phyloP scores from a whole-genome alignment of 2,888 invertebrate species.

The Steinernema scapterisci region DNA sequence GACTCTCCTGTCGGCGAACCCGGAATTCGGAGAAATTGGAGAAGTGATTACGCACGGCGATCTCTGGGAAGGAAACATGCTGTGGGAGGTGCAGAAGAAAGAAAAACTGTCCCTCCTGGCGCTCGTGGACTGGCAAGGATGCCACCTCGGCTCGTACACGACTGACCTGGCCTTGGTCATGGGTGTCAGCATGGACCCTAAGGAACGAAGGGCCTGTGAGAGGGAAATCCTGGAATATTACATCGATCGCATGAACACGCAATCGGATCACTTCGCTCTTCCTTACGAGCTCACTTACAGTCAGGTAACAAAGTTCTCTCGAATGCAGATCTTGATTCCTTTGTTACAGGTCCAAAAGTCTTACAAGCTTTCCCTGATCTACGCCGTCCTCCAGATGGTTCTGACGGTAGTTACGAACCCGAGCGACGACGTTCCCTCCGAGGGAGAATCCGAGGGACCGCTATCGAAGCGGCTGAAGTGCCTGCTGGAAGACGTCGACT shows the following conservation, averaged over 20 bases:
- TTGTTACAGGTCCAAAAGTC: conserved; percentile 28
- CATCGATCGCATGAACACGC: background rate
- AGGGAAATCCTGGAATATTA: conserved; percentile 26
- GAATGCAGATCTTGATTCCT: too few relatives aligned
- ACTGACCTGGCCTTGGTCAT: conserved; percentile 36
- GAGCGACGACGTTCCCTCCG: conserved; percentile 27
- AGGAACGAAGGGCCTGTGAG: conserved; percentile 31
- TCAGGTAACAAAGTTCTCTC: too few relatives aligned
- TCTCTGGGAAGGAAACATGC: conserved; percentile 31
- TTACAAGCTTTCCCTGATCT: conserved; percentile 34
- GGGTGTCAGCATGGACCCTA: conserved; percentile 32
- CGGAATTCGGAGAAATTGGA: conserved; percentile 5
- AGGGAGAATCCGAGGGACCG: conserved; percentile 25
- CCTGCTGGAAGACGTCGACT: conserved; percentile 34
- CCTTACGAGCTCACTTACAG: conserved; percentile 1
- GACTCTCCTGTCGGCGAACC: conserved; percentile 9
- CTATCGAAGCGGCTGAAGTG: conserved; percentile 24
- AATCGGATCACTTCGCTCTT: conserved; percentile 4
- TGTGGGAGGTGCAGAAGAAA: conserved; percentile 28
- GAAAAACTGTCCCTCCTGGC: conserved; percentile 30
- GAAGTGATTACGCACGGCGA: conserved; percentile 31
- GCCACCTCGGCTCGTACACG: conserved; percentile 25
- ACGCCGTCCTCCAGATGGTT: conserved; percentile 33
- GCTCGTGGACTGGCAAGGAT: conserved; percentile 35
- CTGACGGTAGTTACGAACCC: conserved; percentile 36